Evolutionary conservation across 2,797 vertebrate species (phyloP), one percentile per base, ranked within the genome.

Genomic region (Chloroceryle inda): DNA sequence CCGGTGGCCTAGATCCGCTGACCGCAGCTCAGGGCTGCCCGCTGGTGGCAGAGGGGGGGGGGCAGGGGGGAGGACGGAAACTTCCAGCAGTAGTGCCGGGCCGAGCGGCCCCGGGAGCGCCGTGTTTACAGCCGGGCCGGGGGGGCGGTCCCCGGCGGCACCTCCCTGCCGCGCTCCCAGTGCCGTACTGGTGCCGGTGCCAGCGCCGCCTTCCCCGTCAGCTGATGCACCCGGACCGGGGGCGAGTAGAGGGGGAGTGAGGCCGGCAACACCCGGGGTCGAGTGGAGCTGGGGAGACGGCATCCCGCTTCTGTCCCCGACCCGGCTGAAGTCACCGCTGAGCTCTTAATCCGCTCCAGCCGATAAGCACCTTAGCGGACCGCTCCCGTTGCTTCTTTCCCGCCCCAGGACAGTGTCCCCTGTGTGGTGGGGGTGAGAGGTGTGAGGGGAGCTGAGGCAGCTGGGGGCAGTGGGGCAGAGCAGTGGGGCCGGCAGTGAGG

Each of bases 331-430:
- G 64, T 68, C 33, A 23, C 67, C 26, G 53, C 67, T 85, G 89
- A 94, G 91, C 89, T 55, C 49, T 89, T 96, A 95, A 96, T 96
- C 91, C 26, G 53, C 75, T 90, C 40, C 59, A 56, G 67, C 16
- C 44, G 21, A 50, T 96, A 96, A 96, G 89, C 79, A 52, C 67
- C 86, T 96, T 96, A 96, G 40, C 53, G 40, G 29, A 35, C 62
- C 77, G 52, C 49, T 83, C 56, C 59, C 13, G 22, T 62, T 18
- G 37, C 33, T 37, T 31, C 37, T 35, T 21, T 35, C 59, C 26
- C 4, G 17, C 4, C 33, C 45, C 29, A 13, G 42, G 5, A 10
- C 63, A 23, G 87, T 66, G 42, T 40, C 19, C 40, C 16, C 18
- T 4, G 29, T n/a, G 21, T 15, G 40, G 14, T 38, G 33, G 14